A percentile compares a stretch with the other conserved stretches of the same genome.
These are phyloP conservation scores for Ectemnius lituratus DNA, from an alignment of 2,888 invertebrate species.

Conservation along the genomic window DNA sequence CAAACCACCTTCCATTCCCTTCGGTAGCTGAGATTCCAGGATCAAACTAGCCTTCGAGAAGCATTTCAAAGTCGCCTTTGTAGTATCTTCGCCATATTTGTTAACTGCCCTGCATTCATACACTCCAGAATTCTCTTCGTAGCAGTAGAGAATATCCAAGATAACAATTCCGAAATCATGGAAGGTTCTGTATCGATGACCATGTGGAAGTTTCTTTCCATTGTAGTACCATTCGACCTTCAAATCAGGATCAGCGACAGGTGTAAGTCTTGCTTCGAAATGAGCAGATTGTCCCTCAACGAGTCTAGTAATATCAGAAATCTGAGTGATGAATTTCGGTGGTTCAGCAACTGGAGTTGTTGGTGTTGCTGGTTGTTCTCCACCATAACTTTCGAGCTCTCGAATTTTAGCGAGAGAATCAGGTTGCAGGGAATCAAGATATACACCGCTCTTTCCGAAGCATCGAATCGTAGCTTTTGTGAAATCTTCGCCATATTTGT, in stretches of 20 bases:
- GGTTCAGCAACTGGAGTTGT: slow-evolving; percentile 86
- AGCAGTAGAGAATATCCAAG: slow-evolving; percentile 95
- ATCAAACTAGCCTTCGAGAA: slow-evolving; percentile 93
- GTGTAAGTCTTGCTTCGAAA: slow-evolving; percentile 94
- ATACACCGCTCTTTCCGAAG: slow-evolving; percentile 91
- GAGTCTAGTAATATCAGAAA: slow-evolving; percentile 89
- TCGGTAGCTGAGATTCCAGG: slow-evolving; percentile 94
- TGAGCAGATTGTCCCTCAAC: slow-evolving; percentile 97
- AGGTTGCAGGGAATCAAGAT: slow-evolving; percentile 93
- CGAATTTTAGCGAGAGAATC: slow-evolving; percentile 93
- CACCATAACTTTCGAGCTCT: slow-evolving; percentile 87
- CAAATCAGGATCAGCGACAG: slow-evolving; percentile 95
- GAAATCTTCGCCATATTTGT: slow-evolving; percentile 93
- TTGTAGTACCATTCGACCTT: slow-evolving; percentile 97
- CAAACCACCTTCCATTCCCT: slow-evolving; percentile 96
- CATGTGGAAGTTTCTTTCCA: slow-evolving; percentile 93
- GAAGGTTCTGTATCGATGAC: slow-evolving; percentile 97
- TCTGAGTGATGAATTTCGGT: slow-evolving; percentile 93
- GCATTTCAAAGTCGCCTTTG: slow-evolving; percentile 91
- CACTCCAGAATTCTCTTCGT: slow-evolving; percentile 96
- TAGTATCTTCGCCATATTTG: slow-evolving; percentile 92
- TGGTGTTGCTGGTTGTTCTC: slow-evolving; percentile 83
- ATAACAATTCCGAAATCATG: slow-evolving; percentile 98
- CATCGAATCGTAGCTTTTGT: slow-evolving; percentile 92
- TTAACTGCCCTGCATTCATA: slow-evolving; percentile 96